Evolutionary conservation across 2,888 invertebrate genomes (phyloP), one percentile per base, ranked within the genome.

Genomic region (Belgica antarctica): DNA sequence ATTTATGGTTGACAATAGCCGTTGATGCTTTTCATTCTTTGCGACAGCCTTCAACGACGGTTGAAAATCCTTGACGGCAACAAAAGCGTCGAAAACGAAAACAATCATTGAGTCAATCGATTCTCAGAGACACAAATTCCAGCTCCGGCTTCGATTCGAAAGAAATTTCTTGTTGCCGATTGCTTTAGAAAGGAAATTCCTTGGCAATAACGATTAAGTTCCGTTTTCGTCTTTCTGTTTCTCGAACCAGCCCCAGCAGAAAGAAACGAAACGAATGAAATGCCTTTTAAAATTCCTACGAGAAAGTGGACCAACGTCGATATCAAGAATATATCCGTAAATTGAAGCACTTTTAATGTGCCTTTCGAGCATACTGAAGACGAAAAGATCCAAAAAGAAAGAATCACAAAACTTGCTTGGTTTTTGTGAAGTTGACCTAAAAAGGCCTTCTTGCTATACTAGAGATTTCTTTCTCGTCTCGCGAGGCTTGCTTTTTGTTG

Each of bases 161-260:
- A 41, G 41, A 41, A 41, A 41, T 4, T 12, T n/a, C 41, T 12
- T n/a, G 12, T 31, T 31, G 12, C 5, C 41, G 41, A 12, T 41
- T 31, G 17, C 52, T 66, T 66, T 66, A 66, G 65, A 66, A 66
- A 66, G 47, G 65, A 46, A 66, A 47, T 47, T 47, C 27, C 19
- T 66, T 22, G 27, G 24, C 25, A n/a, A 36, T 63, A 19, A n/a
- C 17, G 10, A 5, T 24, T 24, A 15, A 34, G 12, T 62, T 62
- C n/a, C 12, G 25, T 62, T 34, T 62, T 34, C 24, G 15, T 34
- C 41, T 63, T 63, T 19, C 34, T 62, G n/a, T 24, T 36, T 59
- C 24, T 17, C 47, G 17, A 19, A 47, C 19, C 17, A 47, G n/a
- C 17, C 8, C 10, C 12, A 8, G 19, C 47, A 47, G 19, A 15